phyloP scores from a whole-genome alignment of 2,797 vertebrate genomes.

The Pseudochaenichthys georgianus region DNA sequence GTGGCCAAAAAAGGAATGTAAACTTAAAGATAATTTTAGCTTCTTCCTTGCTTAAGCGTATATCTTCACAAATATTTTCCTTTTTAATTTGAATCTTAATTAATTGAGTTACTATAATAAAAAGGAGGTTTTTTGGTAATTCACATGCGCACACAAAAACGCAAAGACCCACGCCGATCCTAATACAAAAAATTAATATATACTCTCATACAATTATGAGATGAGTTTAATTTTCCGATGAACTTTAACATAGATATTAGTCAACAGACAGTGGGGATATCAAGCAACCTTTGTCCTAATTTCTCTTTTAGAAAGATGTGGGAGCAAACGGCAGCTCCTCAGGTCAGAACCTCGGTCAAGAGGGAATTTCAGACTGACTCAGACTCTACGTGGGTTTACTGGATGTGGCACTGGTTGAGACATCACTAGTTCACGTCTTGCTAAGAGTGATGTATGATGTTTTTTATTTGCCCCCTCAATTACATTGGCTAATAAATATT shows the following conservation, averaged over 20 bases:
- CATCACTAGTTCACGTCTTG: conserved; percentile 17
- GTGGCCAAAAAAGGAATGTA: neutral
- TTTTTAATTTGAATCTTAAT: neutral
- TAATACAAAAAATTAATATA: conserved; percentile 1
- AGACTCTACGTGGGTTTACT: conserved; percentile 32
- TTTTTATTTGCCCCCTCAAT: conserved; percentile 36
- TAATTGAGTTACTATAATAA: neutral
- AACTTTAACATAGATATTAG: conserved; percentile 68
- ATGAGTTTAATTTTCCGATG: conserved; percentile 36
- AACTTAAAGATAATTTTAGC: neutral
- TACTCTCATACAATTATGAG: neutral
- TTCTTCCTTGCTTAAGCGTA: neutral
- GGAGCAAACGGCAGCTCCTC: conserved; percentile 62
- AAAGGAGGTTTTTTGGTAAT: neutral
- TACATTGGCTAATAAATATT: conserved; percentile 13
- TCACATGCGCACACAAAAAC: neutral
- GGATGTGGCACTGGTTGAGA: conserved; percentile 30
- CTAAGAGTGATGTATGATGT: conserved; percentile 14
- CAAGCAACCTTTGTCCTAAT: conserved; percentile 59
- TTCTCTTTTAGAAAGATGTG: conserved; percentile 65
- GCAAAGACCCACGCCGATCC: neutral
- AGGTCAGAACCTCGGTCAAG: conserved; percentile 32
- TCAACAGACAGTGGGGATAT: conserved; percentile 55
- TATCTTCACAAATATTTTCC: neutral
- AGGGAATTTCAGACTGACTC: conserved; percentile 58